Conservation (phyloP, 1,140 invertebrate genomes). For the Lepidurus arcticus region DNA sequence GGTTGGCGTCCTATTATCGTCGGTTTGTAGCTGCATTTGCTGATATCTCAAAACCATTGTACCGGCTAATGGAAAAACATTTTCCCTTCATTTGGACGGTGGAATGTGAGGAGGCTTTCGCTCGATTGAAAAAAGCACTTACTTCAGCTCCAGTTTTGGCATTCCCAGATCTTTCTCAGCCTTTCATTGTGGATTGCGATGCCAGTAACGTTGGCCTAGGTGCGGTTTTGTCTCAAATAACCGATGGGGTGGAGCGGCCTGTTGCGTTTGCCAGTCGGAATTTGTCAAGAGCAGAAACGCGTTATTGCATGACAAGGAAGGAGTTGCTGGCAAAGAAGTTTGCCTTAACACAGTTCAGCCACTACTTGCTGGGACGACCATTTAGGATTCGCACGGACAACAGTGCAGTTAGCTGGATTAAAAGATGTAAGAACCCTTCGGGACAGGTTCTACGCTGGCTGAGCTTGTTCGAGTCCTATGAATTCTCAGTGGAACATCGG, state of each 20-base stretch:
- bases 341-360: slow-evolving; percentile 41
- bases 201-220: slow-evolving; percentile 42
- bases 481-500: no score
- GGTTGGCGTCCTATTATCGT: slow-evolving; percentile 30
- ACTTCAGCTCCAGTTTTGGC: slow-evolving; percentile 37
- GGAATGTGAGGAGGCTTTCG: neutral
- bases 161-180: slow-evolving; percentile 45
- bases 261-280: slow-evolving; percentile 47
- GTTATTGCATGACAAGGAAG: slow-evolving; percentile 43
- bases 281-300: slow-evolving; percentile 41
- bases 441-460: no score
- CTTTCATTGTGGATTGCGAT: slow-evolving; percentile 48
- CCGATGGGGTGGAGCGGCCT: slow-evolving; percentile 39
- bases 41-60: neutral
- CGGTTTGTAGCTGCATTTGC: slow-evolving; percentile 15
- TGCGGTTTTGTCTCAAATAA: slow-evolving; percentile 42
- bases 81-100: neutral
- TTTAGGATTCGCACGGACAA: slow-evolving; percentile 48
- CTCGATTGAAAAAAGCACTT: slow-evolving; percentile 23
- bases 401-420: neutral
- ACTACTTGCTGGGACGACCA: slow-evolving; percentile 42
- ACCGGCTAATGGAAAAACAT: neutral
- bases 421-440: no score
- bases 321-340: slow-evolving; percentile 46
- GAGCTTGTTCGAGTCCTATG: no score